These are phyloP conservation scores for Hemicrepidius hirtus DNA, from an alignment of 2,888 invertebrate genomes.

Conservation along the genomic window DNA sequence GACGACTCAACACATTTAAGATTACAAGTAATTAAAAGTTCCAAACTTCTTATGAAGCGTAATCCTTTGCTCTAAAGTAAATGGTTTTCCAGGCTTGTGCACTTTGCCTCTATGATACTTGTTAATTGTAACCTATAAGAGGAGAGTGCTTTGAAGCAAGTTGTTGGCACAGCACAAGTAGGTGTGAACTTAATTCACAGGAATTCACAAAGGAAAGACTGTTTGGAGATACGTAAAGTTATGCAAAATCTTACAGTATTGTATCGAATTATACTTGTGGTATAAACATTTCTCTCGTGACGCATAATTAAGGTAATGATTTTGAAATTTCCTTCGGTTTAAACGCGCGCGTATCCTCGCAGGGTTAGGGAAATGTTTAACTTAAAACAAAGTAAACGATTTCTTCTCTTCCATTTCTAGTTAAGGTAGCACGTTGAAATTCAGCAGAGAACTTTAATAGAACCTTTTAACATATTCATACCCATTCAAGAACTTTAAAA, in stretches of 20 bases:
- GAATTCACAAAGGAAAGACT: conserved; percentile 16
- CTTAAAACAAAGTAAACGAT: conserved; percentile 17
- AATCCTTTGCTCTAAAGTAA: conserved; percentile 59
- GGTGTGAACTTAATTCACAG: conserved; percentile 35
- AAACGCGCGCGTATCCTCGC: background rate
- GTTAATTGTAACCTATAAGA: conserved; percentile 51
- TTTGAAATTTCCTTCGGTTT: background rate
- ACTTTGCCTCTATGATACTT: conserved; percentile 50
- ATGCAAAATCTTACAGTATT: conserved; percentile 1
- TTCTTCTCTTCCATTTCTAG: conserved; percentile 18
- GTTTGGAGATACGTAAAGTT: background rate
- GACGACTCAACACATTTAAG: conserved; percentile 47
- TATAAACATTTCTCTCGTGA: too few species aligned
- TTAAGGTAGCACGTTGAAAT: conserved; percentile 43
- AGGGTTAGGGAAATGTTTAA: too few species aligned
- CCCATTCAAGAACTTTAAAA: conserved; percentile 59
- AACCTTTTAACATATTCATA: conserved; percentile 61
- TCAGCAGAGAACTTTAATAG: conserved; percentile 54
- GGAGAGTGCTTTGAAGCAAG: conserved; percentile 40
- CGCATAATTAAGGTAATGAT: too few species aligned
- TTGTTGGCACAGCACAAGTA: conserved; percentile 29
- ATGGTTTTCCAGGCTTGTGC: conserved; percentile 55
- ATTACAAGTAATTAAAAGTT: conserved; percentile 61
- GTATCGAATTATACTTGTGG: too few species aligned
- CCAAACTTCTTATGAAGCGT: conserved; percentile 60